These are phyloP conservation scores for Poecile atricapillus DNA, from an alignment of 2,113 vertebrate species.

Conservation along the genomic window DNA sequence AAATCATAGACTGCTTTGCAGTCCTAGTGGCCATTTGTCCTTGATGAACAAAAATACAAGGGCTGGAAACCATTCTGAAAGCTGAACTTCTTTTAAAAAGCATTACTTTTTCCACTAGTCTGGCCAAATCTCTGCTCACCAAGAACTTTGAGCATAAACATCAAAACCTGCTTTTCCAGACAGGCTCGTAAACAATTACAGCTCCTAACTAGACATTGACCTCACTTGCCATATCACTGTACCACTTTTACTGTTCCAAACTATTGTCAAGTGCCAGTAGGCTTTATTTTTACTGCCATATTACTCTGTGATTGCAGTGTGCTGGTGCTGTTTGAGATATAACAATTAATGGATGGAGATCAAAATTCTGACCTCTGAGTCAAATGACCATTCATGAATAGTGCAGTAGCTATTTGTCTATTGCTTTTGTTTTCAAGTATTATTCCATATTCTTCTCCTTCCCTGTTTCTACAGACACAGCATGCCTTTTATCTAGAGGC, in stretches of 20 bases:
- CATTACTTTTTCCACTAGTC: constrained; percentile 14
- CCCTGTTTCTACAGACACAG: neutral
- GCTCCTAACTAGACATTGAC: neutral
- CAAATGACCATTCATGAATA: neutral
- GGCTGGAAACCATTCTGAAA: neutral
- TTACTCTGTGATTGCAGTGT: neutral
- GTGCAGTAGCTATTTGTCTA: neutral
- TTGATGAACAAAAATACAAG: neutral
- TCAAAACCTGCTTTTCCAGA: neutral
- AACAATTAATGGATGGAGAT: neutral
- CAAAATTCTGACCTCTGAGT: neutral
- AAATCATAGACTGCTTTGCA: neutral
- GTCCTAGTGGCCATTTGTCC: neutral
- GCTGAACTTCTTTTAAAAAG: neutral
- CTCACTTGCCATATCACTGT: neutral
- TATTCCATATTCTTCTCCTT: neutral
- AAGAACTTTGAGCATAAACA: neutral
- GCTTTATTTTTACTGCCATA: neutral
- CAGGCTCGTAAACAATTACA: neutral
- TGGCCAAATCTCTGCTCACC: neutral
- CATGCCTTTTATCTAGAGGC: neutral
- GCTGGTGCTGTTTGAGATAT: neutral
- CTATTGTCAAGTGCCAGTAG: neutral
- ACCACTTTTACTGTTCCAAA: neutral
- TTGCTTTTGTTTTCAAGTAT: neutral